A percentile compares a stretch with the other conserved stretches of the same genome.
Conservation (phyloP, 2,113 vertebrate genomes). For the Colistium nudipinnis region DNA sequence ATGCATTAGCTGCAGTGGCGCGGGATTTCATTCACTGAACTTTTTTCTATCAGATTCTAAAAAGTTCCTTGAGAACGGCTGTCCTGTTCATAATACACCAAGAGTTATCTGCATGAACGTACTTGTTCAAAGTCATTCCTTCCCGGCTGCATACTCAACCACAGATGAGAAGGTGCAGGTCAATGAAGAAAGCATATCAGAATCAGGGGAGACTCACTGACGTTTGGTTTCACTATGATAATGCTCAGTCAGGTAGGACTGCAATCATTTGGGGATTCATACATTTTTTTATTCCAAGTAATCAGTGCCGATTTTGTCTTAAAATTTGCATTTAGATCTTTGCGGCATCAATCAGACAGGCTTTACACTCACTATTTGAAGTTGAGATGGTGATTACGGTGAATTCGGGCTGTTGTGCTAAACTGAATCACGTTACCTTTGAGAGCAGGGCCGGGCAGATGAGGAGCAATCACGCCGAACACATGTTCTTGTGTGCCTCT, state of each 20-base stretch:
- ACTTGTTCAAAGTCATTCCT: background rate
- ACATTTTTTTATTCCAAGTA: conserved; percentile 14
- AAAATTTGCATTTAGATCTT: conserved; percentile 25
- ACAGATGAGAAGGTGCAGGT: background rate
- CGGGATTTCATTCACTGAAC: background rate
- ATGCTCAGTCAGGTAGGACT: conserved; percentile 10
- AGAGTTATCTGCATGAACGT: background rate
- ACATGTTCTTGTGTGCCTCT: conserved; percentile 64
- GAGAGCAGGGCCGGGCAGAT: conserved; percentile 50
- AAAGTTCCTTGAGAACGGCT: background rate
- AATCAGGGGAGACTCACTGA: conserved; percentile 10
- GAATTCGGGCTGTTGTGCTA: conserved; percentile 44
- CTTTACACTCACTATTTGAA: conserved; percentile 18
- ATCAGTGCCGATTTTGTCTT: conserved; percentile 23
- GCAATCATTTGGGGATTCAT: conserved; percentile 33
- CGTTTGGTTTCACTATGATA: conserved; percentile 22
- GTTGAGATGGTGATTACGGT: conserved; percentile 57
- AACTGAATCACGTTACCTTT: conserved; percentile 56
- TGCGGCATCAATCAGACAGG: conserved; percentile 30
- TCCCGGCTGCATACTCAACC: background rate
- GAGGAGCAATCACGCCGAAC: conserved; percentile 69
- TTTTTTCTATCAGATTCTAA: conserved; percentile 6
- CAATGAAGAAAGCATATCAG: background rate
- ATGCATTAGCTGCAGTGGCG: background rate
- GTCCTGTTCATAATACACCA: background rate